phyloP scores from a whole-genome alignment of 2,113 vertebrate genomes.

The Maylandia zebra region DNA sequence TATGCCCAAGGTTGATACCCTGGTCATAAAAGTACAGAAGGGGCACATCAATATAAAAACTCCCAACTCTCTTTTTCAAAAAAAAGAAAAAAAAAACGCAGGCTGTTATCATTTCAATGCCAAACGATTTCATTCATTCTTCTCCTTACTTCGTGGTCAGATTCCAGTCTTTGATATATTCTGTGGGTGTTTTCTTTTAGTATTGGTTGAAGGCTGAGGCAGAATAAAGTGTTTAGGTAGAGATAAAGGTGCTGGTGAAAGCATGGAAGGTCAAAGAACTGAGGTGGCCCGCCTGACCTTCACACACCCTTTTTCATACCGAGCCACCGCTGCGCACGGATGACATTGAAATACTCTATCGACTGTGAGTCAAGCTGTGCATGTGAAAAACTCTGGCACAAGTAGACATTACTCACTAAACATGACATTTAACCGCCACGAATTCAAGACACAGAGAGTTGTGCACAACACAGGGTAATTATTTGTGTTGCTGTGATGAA shows the following conservation, averaged over 20 bases:
- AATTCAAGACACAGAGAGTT: conserved; percentile 31
- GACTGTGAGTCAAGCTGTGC: conserved; percentile 63
- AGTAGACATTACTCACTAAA: conserved; percentile 54
- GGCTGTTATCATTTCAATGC: conserved; percentile 57
- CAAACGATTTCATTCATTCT: conserved; percentile 44
- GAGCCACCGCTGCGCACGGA: conserved; percentile 39
- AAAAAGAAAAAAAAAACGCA: background rate
- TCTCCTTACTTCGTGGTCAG: conserved; percentile 5
- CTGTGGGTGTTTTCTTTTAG: conserved; percentile 33
- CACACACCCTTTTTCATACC: conserved; percentile 46
- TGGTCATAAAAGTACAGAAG: conserved; percentile 29
- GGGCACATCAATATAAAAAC: conserved; percentile 24
- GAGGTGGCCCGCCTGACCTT: conserved; percentile 60
- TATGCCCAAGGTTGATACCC: conserved; percentile 37
- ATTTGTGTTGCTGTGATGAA: conserved; percentile 47
- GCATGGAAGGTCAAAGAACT: conserved; percentile 50
- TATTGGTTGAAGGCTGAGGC: conserved; percentile 25
- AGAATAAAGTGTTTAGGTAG: conserved; percentile 38
- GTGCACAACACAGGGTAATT: conserved; percentile 26
- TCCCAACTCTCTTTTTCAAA: background rate
- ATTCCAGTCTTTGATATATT: conserved; percentile 44
- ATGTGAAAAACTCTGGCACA: conserved; percentile 54
- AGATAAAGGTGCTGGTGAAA: conserved; percentile 44
- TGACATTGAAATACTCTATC: conserved; percentile 65
- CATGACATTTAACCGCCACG: conserved; percentile 54